Percentiles rank a stretch among this genome's conserved stretches.
Evolutionary conservation across 1,140 invertebrate genomes (phyloP).

Genomic region (Mycetomoellerius zeteki): DNA sequence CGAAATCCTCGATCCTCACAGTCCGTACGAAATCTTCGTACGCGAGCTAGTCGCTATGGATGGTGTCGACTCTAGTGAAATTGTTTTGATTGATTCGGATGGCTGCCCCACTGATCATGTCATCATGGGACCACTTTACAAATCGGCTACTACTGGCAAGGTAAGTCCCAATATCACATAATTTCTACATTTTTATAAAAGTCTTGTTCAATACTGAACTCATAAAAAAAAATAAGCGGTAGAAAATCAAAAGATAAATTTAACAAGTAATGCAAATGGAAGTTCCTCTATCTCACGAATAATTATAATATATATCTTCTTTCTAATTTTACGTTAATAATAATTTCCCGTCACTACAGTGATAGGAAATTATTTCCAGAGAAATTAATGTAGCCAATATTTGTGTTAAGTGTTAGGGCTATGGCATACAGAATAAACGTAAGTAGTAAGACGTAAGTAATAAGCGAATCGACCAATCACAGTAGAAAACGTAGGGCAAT

Average conservation of each 20-base stretch:
- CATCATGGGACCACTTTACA: slow-evolving; percentile 96
- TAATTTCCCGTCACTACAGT: not conserved
- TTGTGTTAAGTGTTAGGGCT: not conserved
- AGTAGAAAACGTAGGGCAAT: too few species aligned
- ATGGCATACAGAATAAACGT: too few species aligned
- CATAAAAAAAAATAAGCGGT: not conserved
- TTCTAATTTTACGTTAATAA: not conserved
- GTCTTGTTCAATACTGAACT: not conserved
- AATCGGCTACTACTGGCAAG: slow-evolving; percentile 92
- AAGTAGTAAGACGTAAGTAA: too few species aligned
- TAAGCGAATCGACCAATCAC: too few species aligned
- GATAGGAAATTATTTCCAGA: slow-evolving; percentile 36
- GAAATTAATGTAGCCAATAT: not conserved
- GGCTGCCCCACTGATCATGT: slow-evolving; percentile 97
- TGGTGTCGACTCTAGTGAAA: slow-evolving; percentile 96
- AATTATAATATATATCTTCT: not conserved
- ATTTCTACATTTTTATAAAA: not conserved
- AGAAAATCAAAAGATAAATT: not conserved
- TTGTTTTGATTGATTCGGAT: slow-evolving; percentile 95
- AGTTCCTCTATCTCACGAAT: not conserved
- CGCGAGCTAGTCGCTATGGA: slow-evolving; percentile 97
- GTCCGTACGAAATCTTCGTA: slow-evolving; percentile 98
- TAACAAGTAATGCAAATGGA: not conserved
- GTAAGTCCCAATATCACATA: slow-evolving; percentile 84
- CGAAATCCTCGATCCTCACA: slow-evolving; percentile 96